Percentiles rank a stretch among this genome's conserved stretches.
phyloP scores from a whole-genome alignment of 2,113 vertebrate species.

The Pachyramphus minor region DNA sequence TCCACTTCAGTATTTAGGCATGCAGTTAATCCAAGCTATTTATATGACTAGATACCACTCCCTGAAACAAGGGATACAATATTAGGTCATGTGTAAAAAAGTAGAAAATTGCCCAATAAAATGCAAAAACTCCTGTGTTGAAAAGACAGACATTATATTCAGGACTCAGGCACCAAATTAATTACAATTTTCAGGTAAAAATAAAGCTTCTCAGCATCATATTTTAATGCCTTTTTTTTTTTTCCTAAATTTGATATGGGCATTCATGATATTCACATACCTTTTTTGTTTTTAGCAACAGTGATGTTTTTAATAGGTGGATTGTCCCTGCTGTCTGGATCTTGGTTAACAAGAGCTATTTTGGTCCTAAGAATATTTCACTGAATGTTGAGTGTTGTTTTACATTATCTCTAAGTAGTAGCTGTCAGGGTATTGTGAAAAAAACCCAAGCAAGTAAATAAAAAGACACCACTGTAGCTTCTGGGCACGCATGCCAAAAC shows the following conservation, averaged over 20 bases:
- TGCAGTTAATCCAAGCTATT: conserved; percentile 44
- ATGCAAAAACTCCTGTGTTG: background rate
- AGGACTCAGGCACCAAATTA: background rate
- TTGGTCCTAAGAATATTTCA: background rate
- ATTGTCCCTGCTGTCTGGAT: background rate
- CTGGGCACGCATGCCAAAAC: background rate
- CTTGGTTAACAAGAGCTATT: background rate
- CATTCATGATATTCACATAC: background rate
- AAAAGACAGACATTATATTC: background rate
- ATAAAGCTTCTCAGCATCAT: background rate
- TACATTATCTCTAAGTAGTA: background rate
- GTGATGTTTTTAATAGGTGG: background rate
- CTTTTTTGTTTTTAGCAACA: background rate
- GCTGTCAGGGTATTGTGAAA: background rate
- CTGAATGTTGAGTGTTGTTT: background rate
- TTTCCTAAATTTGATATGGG: background rate
- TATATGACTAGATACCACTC: conserved; percentile 1
- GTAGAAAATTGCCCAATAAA: background rate
- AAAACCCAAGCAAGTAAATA: background rate
- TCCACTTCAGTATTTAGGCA: conserved; percentile 24
- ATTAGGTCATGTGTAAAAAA: background rate
- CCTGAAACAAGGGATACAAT: background rate
- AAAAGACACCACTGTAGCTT: background rate
- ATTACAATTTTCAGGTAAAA: background rate
- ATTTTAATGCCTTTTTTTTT: background rate